Evolutionary conservation across 2,113 vertebrate species (phyloP), one percentile per base, ranked within the genome.

Genomic region (Triplophysa dalaica): DNA sequence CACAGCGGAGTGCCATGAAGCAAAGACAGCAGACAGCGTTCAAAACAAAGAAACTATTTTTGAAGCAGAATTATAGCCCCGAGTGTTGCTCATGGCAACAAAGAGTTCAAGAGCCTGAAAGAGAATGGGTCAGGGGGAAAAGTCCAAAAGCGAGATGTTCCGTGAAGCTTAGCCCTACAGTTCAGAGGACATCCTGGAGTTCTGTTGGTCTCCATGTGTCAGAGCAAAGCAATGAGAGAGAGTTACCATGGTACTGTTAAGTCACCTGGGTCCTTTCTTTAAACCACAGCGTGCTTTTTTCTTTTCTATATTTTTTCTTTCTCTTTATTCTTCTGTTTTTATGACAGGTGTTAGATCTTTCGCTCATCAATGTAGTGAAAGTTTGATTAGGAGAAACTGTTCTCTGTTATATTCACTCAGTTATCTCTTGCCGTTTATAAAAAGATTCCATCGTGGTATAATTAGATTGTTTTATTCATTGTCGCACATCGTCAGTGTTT

Each of bases 81-180:
- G 26, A 90, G 90, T 89, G 19, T 75, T 16, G 89, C 90, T 85
- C 26, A 64, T 33, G 84, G 92, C 87, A 85, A 56, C 56, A 79
- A 87, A 89, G 88, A 86, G 89, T 90, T 91, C 88, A 90, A 91
- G 85, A 88, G 83, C 87, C 82, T 81, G 78, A 77, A 70, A 84
- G 82, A 84, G 81, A 72, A 87, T 21, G 43, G 81, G 61, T 41
- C 21, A 52, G 74, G 77, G 48, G 81, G 13, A 79, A 83, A 60
- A 67, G 50, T 80, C 65, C 70, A 73, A 64, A 75, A 52, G 50
- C 73, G 63, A 66, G 22, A 77, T 19, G 64, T 83, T 88, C 85
- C 77, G 86, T 84, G 54, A 78, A 80, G 65, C 79, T 89, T 84
- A 83, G 83, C 75, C 87, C 80, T 84, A 66, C 85, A 38, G 83